Percentiles rank a stretch among this genome's conserved stretches.
Evolutionary conservation across 2,797 vertebrate species (phyloP).

Genomic region (Muraenolepis orangiensis): DNA sequence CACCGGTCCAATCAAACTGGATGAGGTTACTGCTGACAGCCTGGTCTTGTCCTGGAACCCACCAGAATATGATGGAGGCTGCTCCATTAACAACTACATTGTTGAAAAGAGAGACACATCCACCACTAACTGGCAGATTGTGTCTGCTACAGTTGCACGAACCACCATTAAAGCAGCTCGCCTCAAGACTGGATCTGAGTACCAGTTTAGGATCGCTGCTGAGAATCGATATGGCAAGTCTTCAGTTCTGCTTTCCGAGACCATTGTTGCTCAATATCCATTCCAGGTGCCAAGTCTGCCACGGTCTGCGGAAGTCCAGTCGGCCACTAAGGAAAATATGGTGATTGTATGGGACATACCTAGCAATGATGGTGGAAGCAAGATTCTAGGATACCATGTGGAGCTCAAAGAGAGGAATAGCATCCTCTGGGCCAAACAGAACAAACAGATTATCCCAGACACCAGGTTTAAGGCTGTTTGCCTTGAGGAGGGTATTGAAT

Average conservation of each 20-base stretch:
- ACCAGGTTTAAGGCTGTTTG: conserved; percentile 86
- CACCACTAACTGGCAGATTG: conserved; percentile 94
- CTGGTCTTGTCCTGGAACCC: conserved; percentile 87
- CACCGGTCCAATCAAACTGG: conserved; percentile 91
- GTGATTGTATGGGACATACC: conserved; percentile 91
- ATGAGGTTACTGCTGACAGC: conserved; percentile 94
- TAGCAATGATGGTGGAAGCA: conserved; percentile 93
- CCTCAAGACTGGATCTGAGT: conserved; percentile 91
- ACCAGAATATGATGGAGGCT: conserved; percentile 93
- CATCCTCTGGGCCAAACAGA: conserved; percentile 93
- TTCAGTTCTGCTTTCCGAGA: conserved; percentile 82
- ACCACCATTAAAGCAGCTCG: conserved; percentile 92
- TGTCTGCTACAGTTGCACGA: conserved; percentile 97
- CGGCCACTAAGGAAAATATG: conserved; percentile 90
- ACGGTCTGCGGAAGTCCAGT: conserved; percentile 83
- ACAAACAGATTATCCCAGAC: conserved; percentile 91
- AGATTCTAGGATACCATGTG: conserved; percentile 90
- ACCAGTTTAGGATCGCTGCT: conserved; percentile 97
- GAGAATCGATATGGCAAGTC: conserved; percentile 99
- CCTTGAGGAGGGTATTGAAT: conserved; percentile 97
- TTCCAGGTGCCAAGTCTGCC: conserved; percentile 89
- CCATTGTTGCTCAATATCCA: conserved; percentile 90
- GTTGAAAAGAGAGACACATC: conserved; percentile 98
- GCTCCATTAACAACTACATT: conserved; percentile 94
- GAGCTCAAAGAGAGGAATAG: conserved; percentile 97